A percentile compares a stretch with the other conserved stretches of the same genome.
Evolutionary conservation across 2,888 invertebrate genomes (phyloP).

Genomic region (Brachypalpus laphriformis): DNA sequence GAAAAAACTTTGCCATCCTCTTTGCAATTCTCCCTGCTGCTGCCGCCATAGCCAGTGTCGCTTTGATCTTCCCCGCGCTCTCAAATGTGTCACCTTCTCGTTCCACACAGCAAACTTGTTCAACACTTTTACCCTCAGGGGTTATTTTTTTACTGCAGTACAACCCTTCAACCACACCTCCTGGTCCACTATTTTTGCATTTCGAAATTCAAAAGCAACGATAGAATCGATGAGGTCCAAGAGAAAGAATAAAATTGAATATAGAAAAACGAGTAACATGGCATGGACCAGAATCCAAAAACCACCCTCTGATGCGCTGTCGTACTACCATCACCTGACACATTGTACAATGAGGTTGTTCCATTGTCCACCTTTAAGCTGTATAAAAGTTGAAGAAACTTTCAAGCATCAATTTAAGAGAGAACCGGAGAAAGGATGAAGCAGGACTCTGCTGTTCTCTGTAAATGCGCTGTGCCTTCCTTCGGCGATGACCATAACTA

Average conservation of each 20-base stretch:
- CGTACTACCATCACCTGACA: constrained; percentile 65
- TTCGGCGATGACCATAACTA: constrained; percentile 66
- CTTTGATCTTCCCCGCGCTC: constrained; percentile 15
- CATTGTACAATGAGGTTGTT: constrained; percentile 67
- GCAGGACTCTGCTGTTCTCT: constrained; percentile 10
- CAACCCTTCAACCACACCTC: constrained; percentile 18
- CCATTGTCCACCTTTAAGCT: constrained; percentile 73
- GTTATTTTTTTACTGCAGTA: constrained; percentile 30
- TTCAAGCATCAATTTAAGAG: constrained; percentile 66
- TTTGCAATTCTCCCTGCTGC: constrained; percentile 29
- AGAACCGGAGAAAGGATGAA: constrained; percentile 3
- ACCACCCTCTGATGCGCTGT: constrained; percentile 31
- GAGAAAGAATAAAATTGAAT: constrained; percentile 56
- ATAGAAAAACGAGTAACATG: constrained; percentile 47
- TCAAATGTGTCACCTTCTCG: constrained; percentile 59
- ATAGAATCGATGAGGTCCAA: constrained; percentile 70
- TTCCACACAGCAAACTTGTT: constrained; percentile 63
- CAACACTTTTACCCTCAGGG: constrained; percentile 72
- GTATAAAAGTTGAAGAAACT: constrained; percentile 73
- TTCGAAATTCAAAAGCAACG: constrained; percentile 71
- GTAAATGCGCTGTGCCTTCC: constrained; percentile 3
- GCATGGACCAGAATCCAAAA: constrained; percentile 49
- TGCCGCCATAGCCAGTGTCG: constrained; percentile 12
- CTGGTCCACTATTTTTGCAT: constrained; percentile 64
- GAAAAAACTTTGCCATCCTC: constrained; percentile 59